These are phyloP conservation scores for Heliconius cydno DNA, from an alignment of 2,888 invertebrate genomes.

Conservation along the genomic window DNA sequence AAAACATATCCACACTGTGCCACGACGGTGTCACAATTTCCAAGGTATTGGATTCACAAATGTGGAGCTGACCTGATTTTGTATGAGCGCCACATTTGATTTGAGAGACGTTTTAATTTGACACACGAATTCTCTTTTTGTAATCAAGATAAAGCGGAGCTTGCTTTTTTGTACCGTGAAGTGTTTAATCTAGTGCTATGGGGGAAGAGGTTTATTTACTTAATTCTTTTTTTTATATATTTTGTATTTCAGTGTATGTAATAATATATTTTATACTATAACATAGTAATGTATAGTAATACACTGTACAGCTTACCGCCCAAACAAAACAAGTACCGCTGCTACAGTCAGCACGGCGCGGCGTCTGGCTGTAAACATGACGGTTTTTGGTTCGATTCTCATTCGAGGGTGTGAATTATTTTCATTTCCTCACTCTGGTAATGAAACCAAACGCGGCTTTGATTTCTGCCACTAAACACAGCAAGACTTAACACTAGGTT, in stretches of 20 bases:
- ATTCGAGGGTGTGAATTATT: too few relatives aligned
- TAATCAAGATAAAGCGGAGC: conserved; percentile 15
- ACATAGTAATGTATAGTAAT: too few relatives aligned
- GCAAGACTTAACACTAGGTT: too few relatives aligned
- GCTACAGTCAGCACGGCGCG: too few relatives aligned
- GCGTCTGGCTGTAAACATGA: too few relatives aligned
- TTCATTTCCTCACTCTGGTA: too few relatives aligned
- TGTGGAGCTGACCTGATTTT: conserved; percentile 27
- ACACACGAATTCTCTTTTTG: conserved; percentile 18
- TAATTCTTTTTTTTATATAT: not conserved
- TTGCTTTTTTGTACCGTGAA: conserved; percentile 17
- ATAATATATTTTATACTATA: too few relatives aligned
- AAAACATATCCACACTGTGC: conserved; percentile 4
- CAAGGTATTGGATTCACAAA: conserved; percentile 23
- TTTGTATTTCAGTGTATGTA: not conserved
- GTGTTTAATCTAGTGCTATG: not conserved
- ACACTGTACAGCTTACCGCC: too few relatives aligned
- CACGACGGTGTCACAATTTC: not conserved
- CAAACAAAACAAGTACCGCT: too few relatives aligned
- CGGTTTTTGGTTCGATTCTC: too few relatives aligned
- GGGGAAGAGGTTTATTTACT: not conserved
- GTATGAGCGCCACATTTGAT: conserved; percentile 31
- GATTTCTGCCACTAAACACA: too few relatives aligned
- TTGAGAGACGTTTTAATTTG: conserved; percentile 31
- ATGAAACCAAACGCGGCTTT: too few relatives aligned